Base-by-base conservation (phyloP, 2,113 vertebrate genomes). In the Coregonus clupeaformis region DNA sequence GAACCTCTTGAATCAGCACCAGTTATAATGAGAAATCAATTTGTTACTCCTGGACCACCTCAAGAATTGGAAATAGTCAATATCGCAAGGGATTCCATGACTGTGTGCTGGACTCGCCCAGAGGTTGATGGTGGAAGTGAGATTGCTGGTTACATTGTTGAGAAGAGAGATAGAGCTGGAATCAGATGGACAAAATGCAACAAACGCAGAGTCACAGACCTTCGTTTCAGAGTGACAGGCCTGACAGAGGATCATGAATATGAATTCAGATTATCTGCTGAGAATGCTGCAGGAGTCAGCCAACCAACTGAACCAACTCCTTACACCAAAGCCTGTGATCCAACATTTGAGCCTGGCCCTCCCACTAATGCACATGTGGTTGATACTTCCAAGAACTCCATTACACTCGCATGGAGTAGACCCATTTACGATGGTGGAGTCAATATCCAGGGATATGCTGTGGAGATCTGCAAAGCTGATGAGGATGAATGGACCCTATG, bases 151-250 rank as follows among this genome's bases (percentile, higher is more conserved):
- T 99, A 98, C 81, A 96, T 98, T 69, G 91, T 99, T 76, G 98
- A 99, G 88, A 99, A 97, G 80, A 94, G 97, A 94, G 98, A 99
- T 86, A 94, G 94, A 93, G 92, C 95, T 73, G 98, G 98, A 83
- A 92, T 99, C 72, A 94, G 97, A 64, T 99, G 98, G 98, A 93
- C 96, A 80, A 99, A 99, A 91, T 99, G 97, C 85, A 99, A 96
- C 90, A 99, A 99, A 90, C 97, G 96, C 27, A 94, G 95, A 85
- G 92, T 98, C 83, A 99, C 96, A 86, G 98, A 99, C 84, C 85
- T 99, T 79, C 93, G 98, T 72, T 96, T 99, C 78, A 94, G 97
- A 93, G 96, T 97, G 70, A 98, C 95, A 69, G 97, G 96, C 72
- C 88, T 99, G 81, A 94, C 96, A 86, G 97, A 99, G 86, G 98